Conservation (phyloP, 2,888 invertebrate genomes). For the Nomada fucata region DNA sequence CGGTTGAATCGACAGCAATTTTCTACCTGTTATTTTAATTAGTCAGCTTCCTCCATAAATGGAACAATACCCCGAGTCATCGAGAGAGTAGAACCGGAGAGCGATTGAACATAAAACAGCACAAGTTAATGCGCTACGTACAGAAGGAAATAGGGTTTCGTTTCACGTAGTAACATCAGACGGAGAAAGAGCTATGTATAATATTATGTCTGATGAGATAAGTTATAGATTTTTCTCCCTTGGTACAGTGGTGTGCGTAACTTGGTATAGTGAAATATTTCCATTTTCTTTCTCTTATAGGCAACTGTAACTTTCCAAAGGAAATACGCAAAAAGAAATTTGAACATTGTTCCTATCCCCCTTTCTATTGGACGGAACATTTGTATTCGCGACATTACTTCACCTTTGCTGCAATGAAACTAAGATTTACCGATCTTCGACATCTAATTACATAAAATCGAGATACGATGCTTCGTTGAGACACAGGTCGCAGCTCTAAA, state of each 20-base stretch:
- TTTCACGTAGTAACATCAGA: background rate
- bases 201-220: conserved; percentile 22
- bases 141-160: background rate
- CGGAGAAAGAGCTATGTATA: background rate
- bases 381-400: background rate
- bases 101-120: background rate
- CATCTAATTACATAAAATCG: too few species aligned
- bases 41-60: background rate
- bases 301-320: background rate
- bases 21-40: background rate
- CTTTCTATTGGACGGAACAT: background rate
- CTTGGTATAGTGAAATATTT: conserved; percentile 2
- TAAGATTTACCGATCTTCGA: too few species aligned
- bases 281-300: background rate
- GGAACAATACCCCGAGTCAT: background rate
- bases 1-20: background rate
- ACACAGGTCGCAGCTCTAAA: background rate
- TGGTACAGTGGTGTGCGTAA: background rate
- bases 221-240: conserved; percentile 48
- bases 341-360: background rate
- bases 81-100: background rate
- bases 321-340: background rate
- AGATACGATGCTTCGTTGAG: background rate
- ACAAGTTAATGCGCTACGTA: too few species aligned
- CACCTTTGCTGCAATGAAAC: background rate